Base-by-base conservation (phyloP, 2,113 vertebrate species). In the Cercocebus atys region DNA sequence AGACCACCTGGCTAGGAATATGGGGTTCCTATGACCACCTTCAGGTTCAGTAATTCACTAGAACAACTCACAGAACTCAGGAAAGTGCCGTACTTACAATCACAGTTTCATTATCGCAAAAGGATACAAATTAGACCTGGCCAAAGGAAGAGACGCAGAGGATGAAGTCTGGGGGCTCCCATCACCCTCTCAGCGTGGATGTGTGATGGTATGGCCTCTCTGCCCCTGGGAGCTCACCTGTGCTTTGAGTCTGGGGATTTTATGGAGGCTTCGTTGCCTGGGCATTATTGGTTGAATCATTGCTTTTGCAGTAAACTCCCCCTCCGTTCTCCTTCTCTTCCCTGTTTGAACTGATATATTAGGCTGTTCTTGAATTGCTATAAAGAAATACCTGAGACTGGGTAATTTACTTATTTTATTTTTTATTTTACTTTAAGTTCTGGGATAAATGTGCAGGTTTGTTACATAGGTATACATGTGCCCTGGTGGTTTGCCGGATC, bases 131-230 rank as follows among this genome's bases (percentile, higher is more conserved):
- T 75, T 9, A 82, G 66, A 59, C 2, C 23, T 10, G 23, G 55
- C 13, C 13, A 25, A 35, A 72, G 87, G 45, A 4, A 20, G 25
- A 35, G 55, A 22, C 6, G 27, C 8, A 4, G 1, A 59, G 38
- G 32, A 50, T 3, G 27, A 55, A 18, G 11, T 4, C 10, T 92
- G 64, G 40, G 32, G 23, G 52, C 2, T 35, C 13, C 76, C 22
- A 11, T 35, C 23, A 14, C 20, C 6, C 38, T 73, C 32, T 32
- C 1, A 0, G 57, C 2, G 0, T 11, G 13, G 27, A 4, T 11
- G 22, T 6, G 2, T 27, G 35, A 13, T 3, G 6, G 2, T 1
- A 25, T 8, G 23, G 75, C 47, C 8, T 35, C 16, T 12, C 22
- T 13, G 40, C 3, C 20, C 35, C 20, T 14, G 18, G 50, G 9